Conservation (phyloP, 2,888 invertebrate genomes). For the Microctonus brassicae region DNA sequence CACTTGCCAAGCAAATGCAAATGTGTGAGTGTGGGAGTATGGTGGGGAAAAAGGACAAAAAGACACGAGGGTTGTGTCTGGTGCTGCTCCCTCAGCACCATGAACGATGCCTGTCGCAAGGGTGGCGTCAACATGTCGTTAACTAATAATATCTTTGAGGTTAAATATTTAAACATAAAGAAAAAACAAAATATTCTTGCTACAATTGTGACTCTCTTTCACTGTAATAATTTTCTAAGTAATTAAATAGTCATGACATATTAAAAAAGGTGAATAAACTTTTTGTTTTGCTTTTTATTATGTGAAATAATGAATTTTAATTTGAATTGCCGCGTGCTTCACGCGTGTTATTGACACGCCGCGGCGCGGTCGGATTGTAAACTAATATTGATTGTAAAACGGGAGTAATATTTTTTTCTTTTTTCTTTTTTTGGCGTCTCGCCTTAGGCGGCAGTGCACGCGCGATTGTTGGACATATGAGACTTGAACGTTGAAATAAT, state of each 20-base stretch:
- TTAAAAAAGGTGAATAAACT: too few species aligned
- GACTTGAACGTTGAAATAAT: background rate
- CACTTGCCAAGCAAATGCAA: conserved; percentile 1
- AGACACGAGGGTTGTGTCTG: conserved; percentile 36
- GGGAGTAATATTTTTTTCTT: conserved; percentile 41
- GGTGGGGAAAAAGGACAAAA: background rate
- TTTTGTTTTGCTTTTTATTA: conserved; percentile 14
- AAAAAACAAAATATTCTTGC: too few species aligned
- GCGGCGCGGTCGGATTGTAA: conserved; percentile 56
- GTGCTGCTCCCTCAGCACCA: conserved; percentile 26
- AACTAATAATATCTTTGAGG: too few species aligned
- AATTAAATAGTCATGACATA: too few species aligned
- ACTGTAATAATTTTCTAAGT: too few species aligned
- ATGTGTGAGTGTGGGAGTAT: background rate
- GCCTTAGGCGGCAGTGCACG: conserved; percentile 33
- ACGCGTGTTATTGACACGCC: conserved; percentile 45
- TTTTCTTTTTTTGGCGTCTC: conserved; percentile 36
- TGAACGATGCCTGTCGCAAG: conserved; percentile 33
- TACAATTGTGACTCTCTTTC: background rate
- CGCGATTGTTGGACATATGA: conserved; percentile 35
- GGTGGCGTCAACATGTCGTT: conserved; percentile 19
- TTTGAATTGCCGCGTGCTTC: conserved; percentile 26
- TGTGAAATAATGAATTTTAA: background rate
- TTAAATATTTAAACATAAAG: too few species aligned
- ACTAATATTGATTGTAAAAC: conserved; percentile 67